Conservation (phyloP, 2,797 vertebrate species). For the Sebastes flavidus region DNA sequence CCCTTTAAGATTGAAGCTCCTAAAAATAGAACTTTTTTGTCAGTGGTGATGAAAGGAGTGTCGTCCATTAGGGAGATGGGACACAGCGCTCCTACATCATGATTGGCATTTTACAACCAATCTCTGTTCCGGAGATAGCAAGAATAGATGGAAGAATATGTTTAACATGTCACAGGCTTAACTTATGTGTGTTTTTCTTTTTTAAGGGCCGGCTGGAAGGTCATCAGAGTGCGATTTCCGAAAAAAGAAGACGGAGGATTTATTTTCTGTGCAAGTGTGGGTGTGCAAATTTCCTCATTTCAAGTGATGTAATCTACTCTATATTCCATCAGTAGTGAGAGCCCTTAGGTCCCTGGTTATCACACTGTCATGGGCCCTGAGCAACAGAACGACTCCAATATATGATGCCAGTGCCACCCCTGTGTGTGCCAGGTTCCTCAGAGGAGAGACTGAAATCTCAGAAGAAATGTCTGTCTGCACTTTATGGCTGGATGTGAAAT, state of each 20-base stretch:
- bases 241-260: not conserved
- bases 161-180: not conserved
- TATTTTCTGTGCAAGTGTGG: not conserved
- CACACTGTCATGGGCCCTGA: constrained; percentile 9
- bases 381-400: constrained; percentile 20
- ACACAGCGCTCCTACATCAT: not conserved
- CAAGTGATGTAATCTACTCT: constrained; percentile 35
- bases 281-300: not conserved
- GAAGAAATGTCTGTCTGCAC: not conserved
- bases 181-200: not conserved
- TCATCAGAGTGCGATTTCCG: not conserved
- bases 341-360: constrained; percentile 18
- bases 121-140: not conserved
- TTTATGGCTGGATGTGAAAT: constrained; percentile 38
- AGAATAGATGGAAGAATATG: not conserved
- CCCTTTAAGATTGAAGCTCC: not conserved
- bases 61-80: not conserved
- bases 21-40: constrained; percentile 19
- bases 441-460: not conserved
- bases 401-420: constrained; percentile 13
- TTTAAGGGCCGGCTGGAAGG: not conserved
- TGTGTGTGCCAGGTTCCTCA: not conserved
- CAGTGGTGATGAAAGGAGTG: not conserved
- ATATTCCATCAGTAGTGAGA: constrained; percentile 30
- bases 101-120: constrained; percentile 16